Conservation (phyloP, 1,140 invertebrate species). For the Drosophila subobscura region DNA sequence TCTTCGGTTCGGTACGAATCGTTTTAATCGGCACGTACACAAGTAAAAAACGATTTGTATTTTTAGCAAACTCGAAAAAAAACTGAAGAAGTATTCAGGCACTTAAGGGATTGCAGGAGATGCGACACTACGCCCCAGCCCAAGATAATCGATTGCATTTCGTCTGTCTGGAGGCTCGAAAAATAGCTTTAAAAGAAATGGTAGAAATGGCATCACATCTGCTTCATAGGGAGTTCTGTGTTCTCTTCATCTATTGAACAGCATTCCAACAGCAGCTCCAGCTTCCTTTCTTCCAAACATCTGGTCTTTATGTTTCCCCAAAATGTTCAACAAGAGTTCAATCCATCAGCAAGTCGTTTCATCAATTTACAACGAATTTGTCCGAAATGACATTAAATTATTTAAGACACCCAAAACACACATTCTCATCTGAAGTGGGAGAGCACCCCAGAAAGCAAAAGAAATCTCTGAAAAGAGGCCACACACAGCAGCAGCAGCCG, state of each 20-base stretch:
- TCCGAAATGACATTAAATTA: conserved; percentile 49
- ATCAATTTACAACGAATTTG: conserved; percentile 60
- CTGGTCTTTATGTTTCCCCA: conserved; percentile 18
- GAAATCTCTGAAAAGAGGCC: conserved; percentile 22
- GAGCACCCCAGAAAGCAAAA: conserved; percentile 31
- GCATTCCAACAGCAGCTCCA: conserved; percentile 4
- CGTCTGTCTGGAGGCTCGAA: no score
- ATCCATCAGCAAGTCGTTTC: conserved; percentile 35
- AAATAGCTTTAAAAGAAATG: no score
- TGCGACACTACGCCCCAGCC: no score
- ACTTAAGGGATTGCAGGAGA: neutral
- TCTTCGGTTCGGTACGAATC: conserved; percentile 17
- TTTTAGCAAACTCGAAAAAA: conserved; percentile 55
- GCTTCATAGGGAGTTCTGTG: no score
- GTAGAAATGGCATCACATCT: no score
- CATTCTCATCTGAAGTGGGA: conserved; percentile 34
- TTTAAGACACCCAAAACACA: conserved; percentile 24
- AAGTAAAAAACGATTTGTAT: conserved; percentile 55
- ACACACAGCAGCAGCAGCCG: conserved; percentile 31
- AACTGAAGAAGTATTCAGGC: conserved; percentile 10
- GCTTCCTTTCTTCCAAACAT: conserved; percentile 6
- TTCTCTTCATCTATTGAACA: neutral
- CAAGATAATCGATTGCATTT: neutral
- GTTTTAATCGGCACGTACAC: conserved; percentile 55
- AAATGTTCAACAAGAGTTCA: conserved; percentile 33